Evolutionary conservation across 2,888 invertebrate species (phyloP), one percentile per base, ranked within the genome.

Genomic region (Ephialtes manifestator): DNA sequence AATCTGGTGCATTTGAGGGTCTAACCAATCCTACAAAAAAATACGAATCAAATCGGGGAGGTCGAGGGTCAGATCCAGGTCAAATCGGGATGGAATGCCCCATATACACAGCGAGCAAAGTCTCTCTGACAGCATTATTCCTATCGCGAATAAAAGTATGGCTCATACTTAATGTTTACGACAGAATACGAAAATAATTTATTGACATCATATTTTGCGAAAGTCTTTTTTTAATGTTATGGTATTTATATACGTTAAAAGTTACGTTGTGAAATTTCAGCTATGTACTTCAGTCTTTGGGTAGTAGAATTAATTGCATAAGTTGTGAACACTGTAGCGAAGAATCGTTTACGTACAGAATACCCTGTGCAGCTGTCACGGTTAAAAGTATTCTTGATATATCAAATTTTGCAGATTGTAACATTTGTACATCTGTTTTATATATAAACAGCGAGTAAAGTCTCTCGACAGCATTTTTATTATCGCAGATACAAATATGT

Each of bases 361-460:
- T 1, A 24, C 24, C 24, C 2, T 24, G 24, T 24, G 24, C 24
- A 24, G 2, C 24, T 24, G 24, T 24, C 24, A 24, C 24, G 24
- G 24, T 24, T 24, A 24, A 24, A 24, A 24, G 24, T 24, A 24
- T 24, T 2, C 24, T 24, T 24, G 24, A 24, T 24, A 24, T 24
- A 24, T 24, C 2, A 24, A 2, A 24, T 24, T 24, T 24, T 24
- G 24, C n/a, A 86, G 53, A 72, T 79, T 85, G 81, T 75, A 77
- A 78, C 85, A 63, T 70, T 80, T 43, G 48, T 53, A 72, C 80
- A 76, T 76, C 75, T 72, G 81, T 55, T 67, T 74, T 75, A 60
- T 58, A 81, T 72, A 72, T 77, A 68, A 53, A 31, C 65, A 31
- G 31, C 65, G 11, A 46, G 39, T 24, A 31, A 58, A 46, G 18